A percentile compares a stretch with the other conserved stretches of the same genome.
These are phyloP conservation scores for Copsychus sechellarum DNA, from an alignment of 2,113 vertebrate genomes.

Conservation along the genomic window DNA sequence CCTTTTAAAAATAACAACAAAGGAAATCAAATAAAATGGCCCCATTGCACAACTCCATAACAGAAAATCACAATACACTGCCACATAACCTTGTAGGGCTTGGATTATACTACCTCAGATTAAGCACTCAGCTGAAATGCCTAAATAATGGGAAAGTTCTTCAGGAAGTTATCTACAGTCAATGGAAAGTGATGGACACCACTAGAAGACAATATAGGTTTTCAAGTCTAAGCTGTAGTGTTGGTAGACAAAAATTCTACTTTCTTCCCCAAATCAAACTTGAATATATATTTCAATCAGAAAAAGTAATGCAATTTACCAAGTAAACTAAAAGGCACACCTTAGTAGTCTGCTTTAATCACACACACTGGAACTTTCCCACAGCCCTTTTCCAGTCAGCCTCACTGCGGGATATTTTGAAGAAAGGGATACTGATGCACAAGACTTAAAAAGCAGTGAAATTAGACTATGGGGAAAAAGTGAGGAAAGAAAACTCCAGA, in stretches of 20 bases:
- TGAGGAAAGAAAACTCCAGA: not conserved
- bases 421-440: not conserved
- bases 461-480: not conserved
- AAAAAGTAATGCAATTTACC: not conserved
- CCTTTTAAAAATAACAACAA: not conserved
- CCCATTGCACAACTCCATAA: not conserved
- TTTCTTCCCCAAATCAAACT: not conserved
- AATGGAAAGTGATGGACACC: not conserved
- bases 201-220: not conserved
- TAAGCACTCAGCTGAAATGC: not conserved
- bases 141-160: not conserved
- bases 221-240: not conserved
- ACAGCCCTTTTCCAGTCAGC: not conserved
- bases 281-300: not conserved
- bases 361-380: not conserved
- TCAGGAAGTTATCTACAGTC: not conserved
- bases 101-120: not conserved
- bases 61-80: not conserved
- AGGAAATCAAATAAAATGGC: not conserved
- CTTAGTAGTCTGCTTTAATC: not conserved
- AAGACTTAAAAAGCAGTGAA: not conserved
- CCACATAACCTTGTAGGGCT: not conserved
- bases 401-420: rapidly evolving
- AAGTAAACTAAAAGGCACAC: not conserved
- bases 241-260: not conserved